Base-by-base conservation (phyloP, 2,113 vertebrate species). In the Gymnorhina tibicen region DNA sequence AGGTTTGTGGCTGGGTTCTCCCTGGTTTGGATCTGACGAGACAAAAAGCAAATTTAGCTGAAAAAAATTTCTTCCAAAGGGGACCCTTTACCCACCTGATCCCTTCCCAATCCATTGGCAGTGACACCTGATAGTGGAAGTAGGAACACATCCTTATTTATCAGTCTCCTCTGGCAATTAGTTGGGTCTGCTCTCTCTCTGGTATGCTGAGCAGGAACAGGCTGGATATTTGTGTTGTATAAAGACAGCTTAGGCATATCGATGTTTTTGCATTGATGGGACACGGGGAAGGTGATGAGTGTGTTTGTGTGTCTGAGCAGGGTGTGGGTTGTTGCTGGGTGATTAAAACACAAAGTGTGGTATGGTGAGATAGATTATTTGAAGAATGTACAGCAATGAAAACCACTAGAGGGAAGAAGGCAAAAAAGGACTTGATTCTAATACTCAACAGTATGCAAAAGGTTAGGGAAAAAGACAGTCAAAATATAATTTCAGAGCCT, bases 151-250 rank as follows among this genome's bases (percentile, higher is more conserved):
- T 94, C 30, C 85, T 93, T 81, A 78, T 90, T 96, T 94, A 96
- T 97, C 93, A 93, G 90, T 75, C 68, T 39, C 9, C 63, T 73
- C 75, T 66, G 60, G 68, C 56, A 85, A 44, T 83, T 66, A 90
- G 81, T 56, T 91, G 75, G 81, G 55, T 97, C 78, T 97, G 83
- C 35, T 60, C 13, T 47, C 77, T 89, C 93, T 80, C 89, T 95
- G 88, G 21, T 39, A 88, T 55, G 70, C 66, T 84, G 75, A 66
- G 68, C 63, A 87, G 66, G 91, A 96, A 93, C 89, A 94, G 75
- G 68, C 94, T 95, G 82, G 84, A 10, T 60, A 53, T 44, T 91
- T 89, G 53, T 28, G 49, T 49, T 85, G 47, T 52, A 89, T 42
- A 44, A 74, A 96, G 89, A 95, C 28, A 91, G 53, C 90, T 94